phyloP scores from a whole-genome alignment of 1,140 invertebrate species.

The Diprion similis region DNA sequence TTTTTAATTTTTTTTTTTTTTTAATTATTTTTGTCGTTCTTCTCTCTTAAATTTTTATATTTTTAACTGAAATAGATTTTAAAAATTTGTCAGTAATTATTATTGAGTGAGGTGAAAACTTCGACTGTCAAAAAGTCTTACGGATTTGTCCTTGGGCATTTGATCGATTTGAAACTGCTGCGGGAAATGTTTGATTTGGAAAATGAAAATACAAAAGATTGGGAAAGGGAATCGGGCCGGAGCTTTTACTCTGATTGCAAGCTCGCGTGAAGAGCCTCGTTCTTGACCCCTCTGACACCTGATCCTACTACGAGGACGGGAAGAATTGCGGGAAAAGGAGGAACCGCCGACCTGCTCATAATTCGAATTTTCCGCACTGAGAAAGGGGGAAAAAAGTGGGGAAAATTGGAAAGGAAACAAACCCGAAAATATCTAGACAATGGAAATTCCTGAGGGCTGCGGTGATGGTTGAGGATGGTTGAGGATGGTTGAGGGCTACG shows the following conservation, averaged over 20 bases:
- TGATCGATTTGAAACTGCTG: no score
- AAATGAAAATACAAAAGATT: no score
- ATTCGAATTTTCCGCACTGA: neutral
- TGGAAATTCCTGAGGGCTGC: neutral
- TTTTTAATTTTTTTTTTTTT: no score
- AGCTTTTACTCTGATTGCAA: neutral
- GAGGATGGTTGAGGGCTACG: slow-evolving; percentile 29
- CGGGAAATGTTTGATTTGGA: no score
- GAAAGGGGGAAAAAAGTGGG: neutral
- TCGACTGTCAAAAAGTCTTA: no score
- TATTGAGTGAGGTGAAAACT: no score
- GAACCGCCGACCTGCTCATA: neutral
- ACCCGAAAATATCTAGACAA: slow-evolving; percentile 10
- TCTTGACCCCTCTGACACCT: neutral
- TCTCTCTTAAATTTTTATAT: no score
- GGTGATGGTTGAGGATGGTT: slow-evolving; percentile 12
- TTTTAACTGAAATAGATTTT: no score
- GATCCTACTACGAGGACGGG: neutral
- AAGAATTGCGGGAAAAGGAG: neutral
- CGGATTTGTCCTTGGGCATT: no score
- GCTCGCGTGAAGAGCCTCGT: neutral
- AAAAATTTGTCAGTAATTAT: no score
- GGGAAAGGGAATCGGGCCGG: neutral
- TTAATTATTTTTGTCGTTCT: no score
- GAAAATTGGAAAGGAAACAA: slow-evolving; percentile 11